Base-by-base conservation (phyloP, 2,797 vertebrate genomes). In the Dicrostonyx torquatus region DNA sequence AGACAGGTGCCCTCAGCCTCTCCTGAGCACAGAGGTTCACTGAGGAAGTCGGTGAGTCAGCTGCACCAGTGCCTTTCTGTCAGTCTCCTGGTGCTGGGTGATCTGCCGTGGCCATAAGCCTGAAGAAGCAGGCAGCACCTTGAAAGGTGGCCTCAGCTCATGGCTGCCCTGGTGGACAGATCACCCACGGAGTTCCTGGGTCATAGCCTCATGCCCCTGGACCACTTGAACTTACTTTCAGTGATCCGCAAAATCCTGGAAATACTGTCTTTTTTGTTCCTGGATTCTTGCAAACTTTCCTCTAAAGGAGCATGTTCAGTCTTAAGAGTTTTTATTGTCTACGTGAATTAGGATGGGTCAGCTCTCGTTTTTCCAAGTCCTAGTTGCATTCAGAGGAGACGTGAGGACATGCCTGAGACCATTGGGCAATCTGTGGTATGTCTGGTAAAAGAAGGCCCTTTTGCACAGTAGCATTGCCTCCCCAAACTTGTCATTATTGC, bases 11-110 rank as follows among this genome's bases (percentile, higher is more conserved):
- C 92, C 73, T 88, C 92, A 58, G 84, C 86, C 90, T 96, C 90
- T 53, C 79, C 55, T 91, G 87, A 93, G 93, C 96, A 92, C 94
- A 97, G 40, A 96, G 91, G 86, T 96, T 94, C 80, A 88, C 90
- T 6, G 62, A 97, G 94, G 86, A 97, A 95, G 88, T 96, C 0
- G 0, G 70, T 95, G 94, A 95, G 90, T 93, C 92, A 95, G 93
- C 72, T 26, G 88, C 18, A n/a, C 82, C 90, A 90, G 78, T 93
- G 75, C 66, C 70, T 48, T 43, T 87, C 48, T 87, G 84, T 2
- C 1, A 45, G 64, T 43, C 73, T 89, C 58, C 89, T 84, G 22
- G 55, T 80, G 75, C 53, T 22, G 60, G 53, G 62, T 91, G 87
- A 92, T 94, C 60, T 93, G 22, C 53, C 88, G 17, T 37, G 26